A percentile compares a stretch with the other conserved stretches of the same genome.
Conservation (phyloP, 1,140 invertebrate genomes). For the Drosophila orosa region DNA sequence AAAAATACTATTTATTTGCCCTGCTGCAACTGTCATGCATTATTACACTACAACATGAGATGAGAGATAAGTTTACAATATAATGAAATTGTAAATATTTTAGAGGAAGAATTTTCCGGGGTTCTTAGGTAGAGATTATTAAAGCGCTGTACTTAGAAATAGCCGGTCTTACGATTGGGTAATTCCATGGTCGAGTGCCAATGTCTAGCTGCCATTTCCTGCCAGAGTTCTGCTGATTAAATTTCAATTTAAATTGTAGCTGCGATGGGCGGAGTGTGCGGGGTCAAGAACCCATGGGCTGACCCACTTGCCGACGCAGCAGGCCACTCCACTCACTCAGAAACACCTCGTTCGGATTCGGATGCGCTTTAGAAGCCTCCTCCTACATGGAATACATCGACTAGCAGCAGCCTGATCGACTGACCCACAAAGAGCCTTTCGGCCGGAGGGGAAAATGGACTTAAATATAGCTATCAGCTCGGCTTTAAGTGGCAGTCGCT, state of each 20-base stretch:
- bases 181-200: constrained; percentile 20
- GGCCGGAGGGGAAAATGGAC: constrained; percentile 44
- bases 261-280: constrained; percentile 24
- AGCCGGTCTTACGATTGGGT: constrained; percentile 8
- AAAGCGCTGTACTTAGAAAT: neutral
- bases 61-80: neutral
- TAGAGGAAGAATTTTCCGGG: neutral
- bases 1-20: too few relatives aligned
- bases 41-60: too few relatives aligned
- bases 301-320: constrained; percentile 46
- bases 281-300: constrained; percentile 41
- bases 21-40: neutral
- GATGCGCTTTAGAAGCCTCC: constrained; percentile 41
- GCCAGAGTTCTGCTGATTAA: constrained; percentile 57
- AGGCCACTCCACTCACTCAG: constrained; percentile 18
- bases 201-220: constrained; percentile 20
- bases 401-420: constrained; percentile 42
- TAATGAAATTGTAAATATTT: neutral
- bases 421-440: constrained; percentile 65
- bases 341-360: constrained; percentile 10
- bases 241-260: constrained; percentile 55
- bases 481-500: constrained; percentile 74
- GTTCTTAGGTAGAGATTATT: neutral
- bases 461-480: constrained; percentile 79
- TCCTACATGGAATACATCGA: constrained; percentile 42